phyloP scores from a whole-genome alignment of 2,888 invertebrate genomes.

The Xanthia togata region DNA sequence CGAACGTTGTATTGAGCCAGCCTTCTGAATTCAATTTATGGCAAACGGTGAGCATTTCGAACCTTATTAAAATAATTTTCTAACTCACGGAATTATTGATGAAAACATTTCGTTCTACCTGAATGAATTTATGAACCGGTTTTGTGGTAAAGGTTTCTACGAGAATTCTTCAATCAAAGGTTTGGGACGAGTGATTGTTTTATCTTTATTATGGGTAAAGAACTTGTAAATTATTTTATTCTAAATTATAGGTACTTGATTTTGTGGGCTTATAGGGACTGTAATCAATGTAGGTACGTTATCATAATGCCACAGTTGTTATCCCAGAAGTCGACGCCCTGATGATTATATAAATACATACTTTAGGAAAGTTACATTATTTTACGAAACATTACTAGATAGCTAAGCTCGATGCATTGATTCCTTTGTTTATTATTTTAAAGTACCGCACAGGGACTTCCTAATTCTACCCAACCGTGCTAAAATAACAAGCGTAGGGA shows the following conservation, averaged over 20 bases:
- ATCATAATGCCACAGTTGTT: no score
- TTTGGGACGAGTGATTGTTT: slow-evolving; percentile 8
- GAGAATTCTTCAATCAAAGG: slow-evolving; percentile 3
- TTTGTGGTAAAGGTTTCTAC: slow-evolving; percentile 7
- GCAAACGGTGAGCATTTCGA: slow-evolving; percentile 33
- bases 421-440: not conserved
- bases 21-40: not conserved
- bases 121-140: slow-evolving; percentile 32
- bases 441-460: not conserved
- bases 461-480: not conserved
- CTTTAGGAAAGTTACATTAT: no score
- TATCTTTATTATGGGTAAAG: not conserved
- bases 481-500: slow-evolving; percentile 21
- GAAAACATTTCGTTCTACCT: slow-evolving; percentile 43
- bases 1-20: not conserved
- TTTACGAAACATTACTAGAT: not conserved
- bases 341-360: not conserved
- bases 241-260: not conserved
- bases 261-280: not conserved
- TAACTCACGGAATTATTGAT: slow-evolving; percentile 54
- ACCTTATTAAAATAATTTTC: slow-evolving; percentile 56
- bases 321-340: not conserved
- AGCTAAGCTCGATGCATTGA: not conserved
- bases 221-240: not conserved
- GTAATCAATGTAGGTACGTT: not conserved